Evolutionary conservation across 2,888 invertebrate species (phyloP).

Genomic region (Euzophera pinguis): DNA sequence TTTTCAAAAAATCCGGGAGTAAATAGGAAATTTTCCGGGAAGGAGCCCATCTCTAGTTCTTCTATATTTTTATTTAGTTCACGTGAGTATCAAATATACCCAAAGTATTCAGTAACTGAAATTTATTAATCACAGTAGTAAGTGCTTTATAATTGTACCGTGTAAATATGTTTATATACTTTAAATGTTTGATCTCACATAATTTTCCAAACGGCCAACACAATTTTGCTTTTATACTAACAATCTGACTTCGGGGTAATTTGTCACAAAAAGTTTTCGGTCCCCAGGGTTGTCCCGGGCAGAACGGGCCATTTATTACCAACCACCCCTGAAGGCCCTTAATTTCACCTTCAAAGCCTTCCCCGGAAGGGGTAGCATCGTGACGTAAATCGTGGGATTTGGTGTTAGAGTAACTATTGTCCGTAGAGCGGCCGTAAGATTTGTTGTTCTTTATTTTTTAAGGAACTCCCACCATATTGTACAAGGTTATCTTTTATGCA

Average conservation of each 20-base stretch:
- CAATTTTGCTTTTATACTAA: conserved; percentile 15
- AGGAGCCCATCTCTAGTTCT: too few species aligned
- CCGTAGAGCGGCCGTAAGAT: background rate
- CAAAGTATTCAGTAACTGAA: too few species aligned
- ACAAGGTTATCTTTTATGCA: too few species aligned
- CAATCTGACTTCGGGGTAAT: conserved; percentile 57
- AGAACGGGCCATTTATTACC: conserved; percentile 64
- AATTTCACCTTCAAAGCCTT: conserved; percentile 74
- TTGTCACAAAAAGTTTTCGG: conserved; percentile 76
- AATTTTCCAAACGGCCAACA: background rate
- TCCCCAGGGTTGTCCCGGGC: conserved; percentile 45
- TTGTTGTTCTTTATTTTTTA: too few species aligned
- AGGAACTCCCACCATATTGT: too few species aligned
- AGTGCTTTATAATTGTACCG: too few species aligned
- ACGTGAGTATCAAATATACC: too few species aligned
- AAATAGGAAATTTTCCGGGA: too few species aligned
- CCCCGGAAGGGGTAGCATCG: conserved; percentile 68
- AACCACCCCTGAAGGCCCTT: conserved; percentile 63
- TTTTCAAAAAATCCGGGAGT: too few species aligned
- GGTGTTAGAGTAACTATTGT: conserved; percentile 26
- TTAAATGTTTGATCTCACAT: background rate
- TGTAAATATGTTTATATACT: background rate
- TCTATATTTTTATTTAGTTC: too few species aligned
- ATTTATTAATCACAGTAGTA: too few species aligned
- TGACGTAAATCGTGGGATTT: conserved; percentile 68